phyloP scores from a whole-genome alignment of 2,888 invertebrate species.

The Brachyptera putata region DNA sequence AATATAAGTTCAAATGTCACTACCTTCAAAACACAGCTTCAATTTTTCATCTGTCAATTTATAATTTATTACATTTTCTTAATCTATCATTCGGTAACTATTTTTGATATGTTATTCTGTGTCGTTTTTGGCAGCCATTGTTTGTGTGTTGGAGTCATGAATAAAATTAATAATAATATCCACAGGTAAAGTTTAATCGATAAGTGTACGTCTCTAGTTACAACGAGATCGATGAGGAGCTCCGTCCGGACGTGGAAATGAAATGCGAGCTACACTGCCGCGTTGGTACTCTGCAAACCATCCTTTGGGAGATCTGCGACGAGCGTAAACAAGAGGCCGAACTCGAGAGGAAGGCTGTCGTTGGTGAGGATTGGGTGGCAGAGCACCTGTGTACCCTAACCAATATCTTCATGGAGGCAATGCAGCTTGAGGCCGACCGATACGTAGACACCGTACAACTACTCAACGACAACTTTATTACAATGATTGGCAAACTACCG shows the following conservation, averaged over 20 bases:
- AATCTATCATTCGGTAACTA: too few species aligned
- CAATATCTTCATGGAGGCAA: conserved; percentile 53
- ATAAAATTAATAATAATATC: too few species aligned
- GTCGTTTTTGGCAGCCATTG: too few species aligned
- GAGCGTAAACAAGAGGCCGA: conserved; percentile 52
- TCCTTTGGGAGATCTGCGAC: conserved; percentile 55
- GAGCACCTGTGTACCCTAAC: conserved; percentile 52
- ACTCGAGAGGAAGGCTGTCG: conserved; percentile 50
- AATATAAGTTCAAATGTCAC: too few species aligned
- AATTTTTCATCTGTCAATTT: too few species aligned
- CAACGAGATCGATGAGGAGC: conserved; percentile 57
- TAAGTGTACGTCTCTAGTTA: too few species aligned
- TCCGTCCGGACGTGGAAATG: conserved; percentile 52
- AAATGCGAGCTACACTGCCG: conserved; percentile 61
- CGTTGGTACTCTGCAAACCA: conserved; percentile 50
- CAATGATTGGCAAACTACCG: conserved; percentile 38
- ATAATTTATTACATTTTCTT: too few species aligned
- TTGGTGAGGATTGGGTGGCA: conserved; percentile 55
- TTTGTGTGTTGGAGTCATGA: too few species aligned
- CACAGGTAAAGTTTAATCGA: too few species aligned
- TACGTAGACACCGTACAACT: conserved; percentile 8
- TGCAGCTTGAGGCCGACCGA: conserved; percentile 55
- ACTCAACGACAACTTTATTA: conserved; percentile 45
- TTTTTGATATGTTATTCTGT: too few species aligned
- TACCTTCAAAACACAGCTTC: too few species aligned